Evolutionary conservation across 1,140 invertebrate genomes (phyloP).

Genomic region (Caligus rogercresseyi): DNA sequence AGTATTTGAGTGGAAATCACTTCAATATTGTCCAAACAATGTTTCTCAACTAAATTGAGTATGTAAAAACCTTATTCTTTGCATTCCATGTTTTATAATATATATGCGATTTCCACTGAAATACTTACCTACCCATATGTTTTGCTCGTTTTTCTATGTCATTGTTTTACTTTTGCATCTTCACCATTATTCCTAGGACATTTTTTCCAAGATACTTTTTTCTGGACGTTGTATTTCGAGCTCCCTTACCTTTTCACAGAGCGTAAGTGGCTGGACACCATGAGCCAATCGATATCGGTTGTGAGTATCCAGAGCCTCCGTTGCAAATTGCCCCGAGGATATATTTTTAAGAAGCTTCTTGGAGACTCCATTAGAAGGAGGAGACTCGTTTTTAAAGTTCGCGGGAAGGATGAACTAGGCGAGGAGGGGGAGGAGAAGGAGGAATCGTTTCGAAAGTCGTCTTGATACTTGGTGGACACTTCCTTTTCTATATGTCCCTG

Average conservation of each 20-base stretch:
- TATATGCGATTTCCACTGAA: not conserved
- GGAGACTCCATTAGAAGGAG: not conserved
- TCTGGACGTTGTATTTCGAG: too few relatives aligned
- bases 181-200: not conserved
- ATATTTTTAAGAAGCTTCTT: not conserved
- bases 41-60: too few relatives aligned
- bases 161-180: not conserved
- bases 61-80: too few relatives aligned
- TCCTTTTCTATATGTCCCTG: not conserved
- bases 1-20: not conserved
- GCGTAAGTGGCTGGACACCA: slow-evolving; percentile 42
- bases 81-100: not conserved
- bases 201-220: not conserved
- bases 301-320: slow-evolving; percentile 46
- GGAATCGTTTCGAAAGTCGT: too few relatives aligned
- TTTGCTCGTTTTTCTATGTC: not conserved
- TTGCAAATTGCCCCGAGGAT: slow-evolving; percentile 38
- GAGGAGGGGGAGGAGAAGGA: too few relatives aligned
- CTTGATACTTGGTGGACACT: not conserved
- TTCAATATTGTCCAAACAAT: not conserved
- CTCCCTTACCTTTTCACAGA: slow-evolving; percentile 46
- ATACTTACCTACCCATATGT: not conserved
- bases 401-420: too few relatives aligned
- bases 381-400: not conserved
- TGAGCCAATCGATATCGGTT: slow-evolving; percentile 59